Evolutionary conservation across 2,888 invertebrate species (phyloP).

Genomic region (Trichacis sp.): DNA sequence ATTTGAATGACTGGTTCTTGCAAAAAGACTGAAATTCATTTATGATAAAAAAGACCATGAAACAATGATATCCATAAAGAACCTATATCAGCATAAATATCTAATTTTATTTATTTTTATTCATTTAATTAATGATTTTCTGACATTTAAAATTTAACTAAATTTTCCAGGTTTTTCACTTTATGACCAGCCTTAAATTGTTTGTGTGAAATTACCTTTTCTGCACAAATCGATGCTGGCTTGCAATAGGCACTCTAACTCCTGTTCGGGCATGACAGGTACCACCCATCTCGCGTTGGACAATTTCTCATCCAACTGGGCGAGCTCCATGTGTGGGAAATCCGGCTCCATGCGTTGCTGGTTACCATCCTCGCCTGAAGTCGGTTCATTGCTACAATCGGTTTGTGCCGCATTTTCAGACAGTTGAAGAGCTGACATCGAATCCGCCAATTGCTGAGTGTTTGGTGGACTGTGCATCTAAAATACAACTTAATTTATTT

Average conservation of each 20-base stretch:
- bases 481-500: background rate
- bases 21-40: too few relatives aligned
- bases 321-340: constrained; percentile 90
- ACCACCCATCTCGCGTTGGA: constrained; percentile 97
- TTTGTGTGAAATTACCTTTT: constrained; percentile 74
- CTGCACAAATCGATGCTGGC: constrained; percentile 89
- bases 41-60: too few relatives aligned
- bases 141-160: too few relatives aligned
- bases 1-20: too few relatives aligned
- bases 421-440: constrained; percentile 64
- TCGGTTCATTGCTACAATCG: constrained; percentile 58
- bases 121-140: too few relatives aligned
- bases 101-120: too few relatives aligned
- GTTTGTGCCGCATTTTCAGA: constrained; percentile 61
- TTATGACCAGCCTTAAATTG: too few relatives aligned
- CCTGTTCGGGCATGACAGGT: constrained; percentile 95
- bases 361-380: constrained; percentile 58
- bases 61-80: too few relatives aligned
- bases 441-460: constrained; percentile 63
- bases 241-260: constrained; percentile 90
- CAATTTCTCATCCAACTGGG: constrained; percentile 94
- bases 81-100: too few relatives aligned
- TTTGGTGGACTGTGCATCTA: constrained; percentile 65
- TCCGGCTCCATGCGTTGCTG: constrained; percentile 73
- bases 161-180: too few relatives aligned